Evolutionary conservation across 2,888 invertebrate species (phyloP).

Genomic region (Celastrina argiolus): DNA sequence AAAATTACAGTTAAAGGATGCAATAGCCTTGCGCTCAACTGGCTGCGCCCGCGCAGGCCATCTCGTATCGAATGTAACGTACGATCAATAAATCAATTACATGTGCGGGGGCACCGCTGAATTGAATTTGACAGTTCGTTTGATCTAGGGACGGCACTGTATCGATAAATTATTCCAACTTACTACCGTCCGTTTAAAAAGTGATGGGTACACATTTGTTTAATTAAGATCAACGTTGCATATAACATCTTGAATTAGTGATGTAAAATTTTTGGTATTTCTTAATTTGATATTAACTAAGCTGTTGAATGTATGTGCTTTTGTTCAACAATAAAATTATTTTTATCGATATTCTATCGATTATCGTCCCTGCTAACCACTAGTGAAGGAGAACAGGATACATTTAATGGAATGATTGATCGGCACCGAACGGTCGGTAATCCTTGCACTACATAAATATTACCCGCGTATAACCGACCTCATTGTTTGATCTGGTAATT

Average conservation of each 20-base stretch:
- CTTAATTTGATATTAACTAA: not conserved
- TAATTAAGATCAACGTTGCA: not conserved
- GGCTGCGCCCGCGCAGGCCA: conserved; percentile 50
- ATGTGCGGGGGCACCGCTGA: conserved; percentile 71
- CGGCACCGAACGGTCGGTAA: conserved; percentile 70
- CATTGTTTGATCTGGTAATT: conserved; percentile 31
- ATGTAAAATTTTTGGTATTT: not conserved
- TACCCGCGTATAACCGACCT: conserved; percentile 36
- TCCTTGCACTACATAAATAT: conserved; percentile 72
- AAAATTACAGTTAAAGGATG: conserved; percentile 38
- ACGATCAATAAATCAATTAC: conserved; percentile 79
- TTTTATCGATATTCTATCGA: conserved; percentile 42
- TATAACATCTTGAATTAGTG: not conserved
- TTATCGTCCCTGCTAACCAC: conserved; percentile 41
- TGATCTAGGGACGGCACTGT: conserved; percentile 50
- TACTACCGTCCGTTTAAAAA: not conserved
- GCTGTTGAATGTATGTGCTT: not conserved
- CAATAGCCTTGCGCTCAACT: conserved; percentile 36
- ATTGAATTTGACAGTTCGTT: conserved; percentile 76
- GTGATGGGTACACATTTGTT: conserved; percentile 2
- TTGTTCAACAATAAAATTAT: conserved; percentile 22
- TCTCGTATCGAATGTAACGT: conserved; percentile 74
- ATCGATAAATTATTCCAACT: conserved; percentile 35
- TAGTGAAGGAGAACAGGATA: conserved; percentile 72
- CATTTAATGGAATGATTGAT: conserved; percentile 77